Evolutionary conservation across 2,797 vertebrate genomes (phyloP).

Genomic region (Bradypodion pumilum): DNA sequence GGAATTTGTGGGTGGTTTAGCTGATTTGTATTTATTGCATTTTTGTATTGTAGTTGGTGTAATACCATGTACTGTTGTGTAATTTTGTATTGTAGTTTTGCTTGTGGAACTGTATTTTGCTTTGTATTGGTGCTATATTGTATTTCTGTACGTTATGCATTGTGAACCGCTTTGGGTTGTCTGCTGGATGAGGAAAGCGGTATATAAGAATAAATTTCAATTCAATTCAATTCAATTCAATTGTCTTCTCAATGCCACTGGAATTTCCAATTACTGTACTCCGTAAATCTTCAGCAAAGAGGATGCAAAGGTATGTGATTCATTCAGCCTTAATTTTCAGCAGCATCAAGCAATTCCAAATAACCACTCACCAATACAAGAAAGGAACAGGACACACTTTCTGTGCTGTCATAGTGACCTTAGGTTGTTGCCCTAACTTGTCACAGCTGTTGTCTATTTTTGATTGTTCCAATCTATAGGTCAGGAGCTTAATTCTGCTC

Average conservation of each 20-base stretch:
- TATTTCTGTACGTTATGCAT: too few species aligned
- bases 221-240: too few species aligned
- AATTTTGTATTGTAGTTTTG: too few species aligned
- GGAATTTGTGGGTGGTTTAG: too few species aligned
- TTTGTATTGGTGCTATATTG: too few species aligned
- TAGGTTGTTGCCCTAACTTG: slow-evolving; percentile 61
- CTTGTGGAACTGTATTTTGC: too few species aligned
- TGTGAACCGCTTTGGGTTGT: too few species aligned
- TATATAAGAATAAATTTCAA: too few species aligned
- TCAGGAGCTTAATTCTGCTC: slow-evolving; percentile 61
- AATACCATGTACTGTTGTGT: too few species aligned
- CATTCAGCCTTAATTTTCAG: slow-evolving; percentile 10
- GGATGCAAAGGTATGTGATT: not conserved
- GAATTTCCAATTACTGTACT: not conserved
- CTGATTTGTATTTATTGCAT: too few species aligned
- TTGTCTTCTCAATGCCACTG: not conserved
- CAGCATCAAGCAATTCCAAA: not conserved
- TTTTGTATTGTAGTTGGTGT: too few species aligned
- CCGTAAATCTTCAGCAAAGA: not conserved
- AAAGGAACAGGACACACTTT: not conserved
- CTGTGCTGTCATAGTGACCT: slow-evolving; percentile 49
- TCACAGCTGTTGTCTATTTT: slow-evolving; percentile 46
- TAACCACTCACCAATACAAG: slow-evolving; percentile 27
- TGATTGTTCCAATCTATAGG: slow-evolving; percentile 46
- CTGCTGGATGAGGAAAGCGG: too few species aligned